Conservation (phyloP, 2,888 invertebrate species). For the Pseudoips prasinana region DNA sequence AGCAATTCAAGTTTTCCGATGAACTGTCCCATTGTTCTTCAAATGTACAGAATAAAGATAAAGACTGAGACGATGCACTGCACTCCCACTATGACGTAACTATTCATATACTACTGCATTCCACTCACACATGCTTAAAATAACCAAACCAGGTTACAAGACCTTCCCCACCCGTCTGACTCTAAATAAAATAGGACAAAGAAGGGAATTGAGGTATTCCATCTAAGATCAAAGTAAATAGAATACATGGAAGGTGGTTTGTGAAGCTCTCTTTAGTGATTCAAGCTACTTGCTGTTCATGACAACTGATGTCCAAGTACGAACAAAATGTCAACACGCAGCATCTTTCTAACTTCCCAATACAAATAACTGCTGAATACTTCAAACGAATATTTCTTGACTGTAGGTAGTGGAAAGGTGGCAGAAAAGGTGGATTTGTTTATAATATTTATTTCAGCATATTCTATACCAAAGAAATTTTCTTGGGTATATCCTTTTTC, state of each 20-base stretch:
- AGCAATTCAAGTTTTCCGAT: no score
- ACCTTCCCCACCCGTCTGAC: conserved; percentile 29
- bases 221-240: conserved; percentile 38
- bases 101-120: conserved; percentile 47
- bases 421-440: no score
- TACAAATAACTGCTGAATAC: no score
- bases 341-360: no score
- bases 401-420: no score
- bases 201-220: conserved; percentile 25
- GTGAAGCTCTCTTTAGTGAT: conserved; percentile 43
- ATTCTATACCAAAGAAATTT: no score
- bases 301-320: no score
- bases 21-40: conserved; percentile 21
- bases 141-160: conserved; percentile 35
- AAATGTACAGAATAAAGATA: conserved; percentile 12
- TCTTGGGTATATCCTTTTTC: no score
- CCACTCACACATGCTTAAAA: conserved; percentile 42
- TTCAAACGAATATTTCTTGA: no score
- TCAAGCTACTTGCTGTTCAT: conserved; percentile 35
- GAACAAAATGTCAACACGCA: no score
- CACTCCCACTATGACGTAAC: conserved; percentile 43
- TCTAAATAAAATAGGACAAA: conserved; percentile 18
- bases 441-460: no score
- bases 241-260: conserved; percentile 32
- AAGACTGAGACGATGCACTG: conserved; percentile 42